Conservation (phyloP, 2,113 vertebrate genomes). For the Cricetomys ansorgei region DNA sequence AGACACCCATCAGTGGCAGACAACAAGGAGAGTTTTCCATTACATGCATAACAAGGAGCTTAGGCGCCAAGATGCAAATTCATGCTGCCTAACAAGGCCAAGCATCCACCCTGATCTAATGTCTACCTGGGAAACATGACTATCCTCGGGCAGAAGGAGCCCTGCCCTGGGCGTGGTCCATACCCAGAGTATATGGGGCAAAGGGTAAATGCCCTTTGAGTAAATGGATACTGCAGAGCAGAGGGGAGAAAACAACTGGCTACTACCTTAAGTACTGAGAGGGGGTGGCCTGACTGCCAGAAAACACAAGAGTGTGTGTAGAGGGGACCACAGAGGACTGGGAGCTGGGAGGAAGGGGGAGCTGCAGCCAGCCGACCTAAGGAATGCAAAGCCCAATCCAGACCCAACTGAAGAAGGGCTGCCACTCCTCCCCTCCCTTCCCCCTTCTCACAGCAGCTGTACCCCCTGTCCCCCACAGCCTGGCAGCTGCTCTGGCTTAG, state of each 20-base stretch:
- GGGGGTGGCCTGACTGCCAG: not conserved
- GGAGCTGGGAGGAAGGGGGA: not conserved
- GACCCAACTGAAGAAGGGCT: not conserved
- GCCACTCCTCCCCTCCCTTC: no score
- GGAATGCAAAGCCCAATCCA: not conserved
- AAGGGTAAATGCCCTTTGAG: no score
- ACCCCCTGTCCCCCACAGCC: not conserved
- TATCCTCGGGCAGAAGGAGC: not conserved
- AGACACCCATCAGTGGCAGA: not conserved
- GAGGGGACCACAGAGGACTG: not conserved
- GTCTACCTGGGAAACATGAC: not conserved
- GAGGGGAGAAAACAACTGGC: not conserved
- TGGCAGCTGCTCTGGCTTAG: not conserved
- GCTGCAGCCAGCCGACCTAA: not conserved
- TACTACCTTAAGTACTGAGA: no score
- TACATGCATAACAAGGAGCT: not conserved
- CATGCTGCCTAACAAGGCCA: not conserved
- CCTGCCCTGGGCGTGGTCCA: no score
- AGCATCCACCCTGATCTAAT: not conserved
- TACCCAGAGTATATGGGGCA: no score
- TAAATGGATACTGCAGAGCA: not conserved
- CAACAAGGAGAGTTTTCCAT: not conserved
- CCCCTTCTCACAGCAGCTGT: not conserved
- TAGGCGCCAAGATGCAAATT: not conserved
- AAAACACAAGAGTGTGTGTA: not conserved